These are phyloP conservation scores for Zeus faber DNA, from an alignment of 2,113 vertebrate genomes.

Conservation along the genomic window DNA sequence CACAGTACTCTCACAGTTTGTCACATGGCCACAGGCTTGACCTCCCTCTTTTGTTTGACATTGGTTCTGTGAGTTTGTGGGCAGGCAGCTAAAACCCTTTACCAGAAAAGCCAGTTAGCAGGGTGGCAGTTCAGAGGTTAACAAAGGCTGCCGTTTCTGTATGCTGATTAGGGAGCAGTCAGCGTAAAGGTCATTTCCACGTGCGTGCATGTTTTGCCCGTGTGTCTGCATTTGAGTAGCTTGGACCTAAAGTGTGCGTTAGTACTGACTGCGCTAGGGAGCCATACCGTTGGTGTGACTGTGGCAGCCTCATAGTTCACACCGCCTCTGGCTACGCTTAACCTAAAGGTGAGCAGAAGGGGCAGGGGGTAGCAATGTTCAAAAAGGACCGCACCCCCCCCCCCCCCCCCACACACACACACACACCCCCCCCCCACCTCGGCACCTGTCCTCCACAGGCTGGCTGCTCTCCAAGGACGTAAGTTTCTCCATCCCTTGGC, in stretches of 20 bases:
- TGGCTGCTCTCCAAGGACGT: conserved; percentile 51
- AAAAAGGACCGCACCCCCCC: conserved; percentile 24
- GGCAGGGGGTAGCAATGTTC: conserved; percentile 39
- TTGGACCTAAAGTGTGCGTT: conserved; percentile 59
- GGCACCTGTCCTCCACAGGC: conserved; percentile 13
- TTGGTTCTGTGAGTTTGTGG: conserved; percentile 39
- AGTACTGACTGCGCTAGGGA: conserved; percentile 54
- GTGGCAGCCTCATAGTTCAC: conserved; percentile 56
- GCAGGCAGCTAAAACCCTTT: conserved; percentile 41
- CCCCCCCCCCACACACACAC: conserved; percentile 5
- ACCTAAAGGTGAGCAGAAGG: conserved; percentile 59
- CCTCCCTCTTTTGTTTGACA: conserved; percentile 46
- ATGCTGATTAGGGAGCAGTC: conserved; percentile 62
- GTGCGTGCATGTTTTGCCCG: conserved; percentile 41
- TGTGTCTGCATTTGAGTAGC: conserved; percentile 59
- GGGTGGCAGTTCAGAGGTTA: conserved; percentile 65
- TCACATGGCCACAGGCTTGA: conserved; percentile 46
- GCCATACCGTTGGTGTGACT: conserved; percentile 44
- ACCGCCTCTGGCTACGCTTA: conserved; percentile 67
- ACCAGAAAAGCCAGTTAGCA: conserved; percentile 22
- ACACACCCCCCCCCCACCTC: background rate
- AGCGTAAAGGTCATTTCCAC: conserved; percentile 65
- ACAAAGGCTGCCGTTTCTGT: conserved; percentile 58
- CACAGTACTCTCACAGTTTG: conserved; percentile 46
- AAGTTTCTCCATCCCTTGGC: conserved; percentile 36